These are phyloP conservation scores for Macaca fascicularis DNA, from an alignment of 2,113 vertebrate species.

Conservation along the genomic window DNA sequence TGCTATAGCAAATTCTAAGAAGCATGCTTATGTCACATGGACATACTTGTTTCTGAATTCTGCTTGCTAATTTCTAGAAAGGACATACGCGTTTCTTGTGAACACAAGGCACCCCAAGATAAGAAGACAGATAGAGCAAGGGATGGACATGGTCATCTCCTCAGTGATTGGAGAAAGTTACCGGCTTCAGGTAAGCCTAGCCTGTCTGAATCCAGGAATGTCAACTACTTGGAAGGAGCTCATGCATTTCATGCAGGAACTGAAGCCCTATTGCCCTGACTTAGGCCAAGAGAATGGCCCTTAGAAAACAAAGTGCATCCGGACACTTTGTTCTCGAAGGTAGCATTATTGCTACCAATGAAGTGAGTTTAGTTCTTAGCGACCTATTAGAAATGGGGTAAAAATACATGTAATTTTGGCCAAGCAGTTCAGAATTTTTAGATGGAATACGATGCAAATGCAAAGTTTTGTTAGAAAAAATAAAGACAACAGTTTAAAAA, in stretches of 20 bases:
- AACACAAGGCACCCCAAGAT: conserved; percentile 84
- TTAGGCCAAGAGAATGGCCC: too few relatives aligned
- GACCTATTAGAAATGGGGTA: background rate
- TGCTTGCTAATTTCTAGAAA: conserved; percentile 73
- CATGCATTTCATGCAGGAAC: background rate
- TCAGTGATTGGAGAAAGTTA: conserved; percentile 83
- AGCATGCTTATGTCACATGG: background rate
- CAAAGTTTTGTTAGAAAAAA: background rate
- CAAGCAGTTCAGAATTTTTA: background rate
- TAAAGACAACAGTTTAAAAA: background rate
- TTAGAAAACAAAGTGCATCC: too few relatives aligned
- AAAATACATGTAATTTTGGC: background rate
- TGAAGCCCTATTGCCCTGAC: too few relatives aligned
- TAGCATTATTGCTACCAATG: background rate
- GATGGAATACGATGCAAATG: background rate
- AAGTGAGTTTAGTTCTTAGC: background rate
- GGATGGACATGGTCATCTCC: conserved; percentile 82
- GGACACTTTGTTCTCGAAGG: background rate
- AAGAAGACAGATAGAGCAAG: conserved; percentile 79
- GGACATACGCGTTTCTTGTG: conserved; percentile 81
- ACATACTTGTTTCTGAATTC: background rate
- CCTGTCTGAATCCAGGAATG: background rate
- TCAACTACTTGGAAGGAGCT: background rate
- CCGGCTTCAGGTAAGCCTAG: conserved; percentile 76
- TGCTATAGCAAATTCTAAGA: background rate